phyloP scores from a whole-genome alignment of 2,797 vertebrate species.

The Fringilla coelebs region DNA sequence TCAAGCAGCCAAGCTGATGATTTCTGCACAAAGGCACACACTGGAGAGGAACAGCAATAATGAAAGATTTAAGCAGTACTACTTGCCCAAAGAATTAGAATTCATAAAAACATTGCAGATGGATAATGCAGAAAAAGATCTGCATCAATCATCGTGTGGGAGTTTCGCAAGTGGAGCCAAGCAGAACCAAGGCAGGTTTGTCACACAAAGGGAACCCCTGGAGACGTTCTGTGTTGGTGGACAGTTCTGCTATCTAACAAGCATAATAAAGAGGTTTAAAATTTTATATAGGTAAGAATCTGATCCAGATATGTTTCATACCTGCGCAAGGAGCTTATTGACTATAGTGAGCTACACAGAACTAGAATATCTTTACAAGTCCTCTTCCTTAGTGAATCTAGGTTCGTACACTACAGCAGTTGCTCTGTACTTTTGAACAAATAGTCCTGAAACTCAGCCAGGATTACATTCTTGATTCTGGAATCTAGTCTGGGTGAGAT shows the following conservation, averaged over 20 bases:
- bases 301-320: background rate
- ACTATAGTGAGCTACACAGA: background rate
- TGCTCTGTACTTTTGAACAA: background rate
- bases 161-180: background rate
- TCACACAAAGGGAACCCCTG: background rate
- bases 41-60: background rate
- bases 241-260: background rate
- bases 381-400: background rate
- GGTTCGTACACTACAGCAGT: background rate
- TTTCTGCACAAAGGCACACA: background rate
- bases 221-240: background rate
- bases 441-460: background rate
- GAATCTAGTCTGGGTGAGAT: background rate
- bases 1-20: background rate
- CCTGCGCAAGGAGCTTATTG: background rate
- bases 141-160: background rate
- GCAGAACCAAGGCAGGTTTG: background rate
- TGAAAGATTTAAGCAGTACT: slow-evolving; percentile 1
- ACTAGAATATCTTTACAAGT: background rate
- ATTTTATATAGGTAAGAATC: background rate
- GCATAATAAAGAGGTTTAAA: background rate
- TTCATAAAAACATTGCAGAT: background rate
- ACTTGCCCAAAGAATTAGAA: background rate
- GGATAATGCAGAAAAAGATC: background rate
- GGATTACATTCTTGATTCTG: background rate